Evolutionary conservation across 2,888 invertebrate species (phyloP), one percentile per base, ranked within the genome.

Genomic region (Drosophila prostipennis): DNA sequence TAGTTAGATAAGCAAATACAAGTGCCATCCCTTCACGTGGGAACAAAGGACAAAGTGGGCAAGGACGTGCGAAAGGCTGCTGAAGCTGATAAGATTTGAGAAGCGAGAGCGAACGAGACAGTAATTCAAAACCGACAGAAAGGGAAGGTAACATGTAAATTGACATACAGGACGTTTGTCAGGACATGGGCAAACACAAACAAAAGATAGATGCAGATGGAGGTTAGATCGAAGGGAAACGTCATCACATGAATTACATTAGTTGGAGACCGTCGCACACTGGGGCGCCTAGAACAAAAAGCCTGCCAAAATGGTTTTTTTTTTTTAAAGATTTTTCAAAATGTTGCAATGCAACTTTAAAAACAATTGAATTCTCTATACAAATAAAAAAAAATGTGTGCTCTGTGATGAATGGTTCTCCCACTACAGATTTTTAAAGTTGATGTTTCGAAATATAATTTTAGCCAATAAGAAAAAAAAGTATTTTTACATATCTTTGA

Each of bases 1-100:
- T 84, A 81, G 87, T 87, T 87, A 83, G 86, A 86, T 87, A 88
- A 86, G 83, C 88, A 86, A 86, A 80, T 83, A 77, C 65, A 70
- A 71, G 70, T 64, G 70, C 65, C 79, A 65, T 65, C 72, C 51
- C 46, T 49, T 51, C 64, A 70, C 37, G 16, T 29, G 34, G 34
- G 51, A 51, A 52, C 68, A 60, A 60, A 71, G 87, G 81, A 26
- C 26, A 26, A 87, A 74, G 79, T 56, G 39, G n/a, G 70, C 68
- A 70, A 79, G 81, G 87, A 81, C 77, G 75, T 81, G 87, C 60
- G 68, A 63, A 85, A 78, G 81, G 81, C 87, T 68, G 72, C 59
- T 70, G 83, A 65, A 70, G 65, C 76, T 76, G 87, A 87, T 81
- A 81, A 87, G 77, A 37, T 42, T 34, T 34, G n/a, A 16, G 36